Evolutionary conservation across 1,140 invertebrate species (phyloP).

Genomic region (Sarcophaga bullata): DNA sequence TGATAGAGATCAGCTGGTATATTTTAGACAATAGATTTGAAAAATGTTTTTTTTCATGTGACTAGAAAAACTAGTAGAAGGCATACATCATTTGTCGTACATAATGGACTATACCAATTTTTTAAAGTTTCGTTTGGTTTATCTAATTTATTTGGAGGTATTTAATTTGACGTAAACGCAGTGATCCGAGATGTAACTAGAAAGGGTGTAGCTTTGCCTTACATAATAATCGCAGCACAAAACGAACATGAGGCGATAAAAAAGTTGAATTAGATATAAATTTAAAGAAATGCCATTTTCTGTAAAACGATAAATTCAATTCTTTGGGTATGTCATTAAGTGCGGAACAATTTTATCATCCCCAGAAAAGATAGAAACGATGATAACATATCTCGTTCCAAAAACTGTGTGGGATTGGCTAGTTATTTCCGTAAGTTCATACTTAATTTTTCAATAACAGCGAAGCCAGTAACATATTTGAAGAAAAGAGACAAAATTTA

Average conservation of each 20-base stretch:
- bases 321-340: conserved; percentile 7
- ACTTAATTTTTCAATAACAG: conserved; percentile 46
- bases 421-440: no score
- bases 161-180: not conserved
- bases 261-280: not conserved
- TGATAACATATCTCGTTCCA: not conserved
- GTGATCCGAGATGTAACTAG: conserved; percentile 13
- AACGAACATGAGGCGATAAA: not conserved
- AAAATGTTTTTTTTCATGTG: conserved; percentile 43
- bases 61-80: not conserved
- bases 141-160: conserved; percentile 32
- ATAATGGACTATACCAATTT: conserved; percentile 30
- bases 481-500: not conserved
- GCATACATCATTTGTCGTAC: conserved; percentile 24
- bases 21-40: conserved; percentile 34
- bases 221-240: not conserved
- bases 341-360: not conserved
- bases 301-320: not conserved
- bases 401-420: not conserved
- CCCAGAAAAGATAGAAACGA: not conserved
- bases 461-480: conserved; percentile 43
- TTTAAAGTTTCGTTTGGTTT: conserved; percentile 27
- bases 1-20: conserved; percentile 30
- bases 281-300: not conserved
- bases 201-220: not conserved